Evolutionary conservation across 2,113 vertebrate species (phyloP), one percentile per base, ranked within the genome.

Genomic region (Xiphias gladius): DNA sequence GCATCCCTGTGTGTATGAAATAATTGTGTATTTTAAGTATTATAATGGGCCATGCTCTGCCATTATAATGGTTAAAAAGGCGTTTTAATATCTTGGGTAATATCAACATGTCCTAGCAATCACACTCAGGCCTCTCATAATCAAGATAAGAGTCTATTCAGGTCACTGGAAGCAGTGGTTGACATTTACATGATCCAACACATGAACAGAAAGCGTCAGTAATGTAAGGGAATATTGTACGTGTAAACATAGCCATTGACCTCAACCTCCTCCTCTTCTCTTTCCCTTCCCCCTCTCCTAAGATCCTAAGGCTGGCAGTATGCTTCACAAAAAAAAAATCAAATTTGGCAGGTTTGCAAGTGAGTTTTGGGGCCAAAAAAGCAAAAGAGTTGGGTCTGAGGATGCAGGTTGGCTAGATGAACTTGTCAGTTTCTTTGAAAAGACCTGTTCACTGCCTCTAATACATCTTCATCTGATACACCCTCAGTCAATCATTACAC

Each of bases 221-320:
- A 65, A 70, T 66, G 63, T 59, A 39, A 13, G 32, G 58, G 46
- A 59, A 67, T 73, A 89, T 64, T 74, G 48, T 59, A 79, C 35
- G 22, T 90, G 71, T 86, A 83, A 80, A 91, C 81, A 82, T 43
- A 73, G 76, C 9, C 2, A 68, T 8, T 43, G 71, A 89, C 68
- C 35, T 72, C 63, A 63, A 41, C 35, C 17, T 65, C 58, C 28
- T 43, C 58, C 63, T 67, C 43, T 1, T 43, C 30, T 68, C 24
- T 1, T 13, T 41, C 13, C 39, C 32, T 26, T 75, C 39, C 72
- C 59, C 35, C 9, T 54, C 66, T 50, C 32, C 26, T 64, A 22
- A 11, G 48, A n/a, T 50, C 6, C 26, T 43, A 46, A 68, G 20
- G 12, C 50, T n/a, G 64, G 69, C 86, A 85, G 83, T 78, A 82